phyloP scores from a whole-genome alignment of 1,140 invertebrate genomes.

The Tetramorium simillimum region DNA sequence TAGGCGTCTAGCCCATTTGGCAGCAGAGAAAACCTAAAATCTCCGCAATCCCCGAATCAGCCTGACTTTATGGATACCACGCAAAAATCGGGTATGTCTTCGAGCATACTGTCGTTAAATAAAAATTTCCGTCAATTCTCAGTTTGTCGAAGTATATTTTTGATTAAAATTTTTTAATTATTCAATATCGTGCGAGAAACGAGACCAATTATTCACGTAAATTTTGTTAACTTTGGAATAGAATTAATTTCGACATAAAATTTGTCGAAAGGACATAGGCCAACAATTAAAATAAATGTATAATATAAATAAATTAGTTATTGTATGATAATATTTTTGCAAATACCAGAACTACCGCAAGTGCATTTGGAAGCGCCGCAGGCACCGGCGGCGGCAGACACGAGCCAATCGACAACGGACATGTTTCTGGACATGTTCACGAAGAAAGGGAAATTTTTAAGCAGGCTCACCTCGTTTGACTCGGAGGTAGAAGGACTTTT shows the following conservation, averaged over 20 bases:
- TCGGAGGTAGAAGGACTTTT: constrained; percentile 90
- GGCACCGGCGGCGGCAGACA: constrained; percentile 79
- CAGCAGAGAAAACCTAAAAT: constrained; percentile 91
- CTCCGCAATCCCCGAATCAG: constrained; percentile 87
- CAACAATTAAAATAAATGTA: not conserved
- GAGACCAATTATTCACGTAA: not conserved
- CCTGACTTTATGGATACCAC: constrained; percentile 84
- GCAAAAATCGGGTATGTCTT: constrained; percentile 76
- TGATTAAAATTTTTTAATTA: not conserved
- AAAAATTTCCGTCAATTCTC: not conserved
- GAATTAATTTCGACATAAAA: not conserved
- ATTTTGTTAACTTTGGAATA: not conserved
- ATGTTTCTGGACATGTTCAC: constrained; percentile 96
- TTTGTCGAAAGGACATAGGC: not conserved
- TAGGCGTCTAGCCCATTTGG: constrained; percentile 91
- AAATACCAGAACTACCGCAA: constrained; percentile 83
- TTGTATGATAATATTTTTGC: not conserved
- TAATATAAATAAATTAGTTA: not conserved
- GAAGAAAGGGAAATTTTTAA: constrained; percentile 94
- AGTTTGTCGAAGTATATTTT: not conserved
- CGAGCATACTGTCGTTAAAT: not conserved
- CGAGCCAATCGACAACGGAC: constrained; percentile 92
- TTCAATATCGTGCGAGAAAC: not conserved
- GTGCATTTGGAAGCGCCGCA: constrained; percentile 84
- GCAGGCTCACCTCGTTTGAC: constrained; percentile 94